phyloP scores from a whole-genome alignment of 2,888 invertebrate genomes.

The Cartodere bifasciata region DNA sequence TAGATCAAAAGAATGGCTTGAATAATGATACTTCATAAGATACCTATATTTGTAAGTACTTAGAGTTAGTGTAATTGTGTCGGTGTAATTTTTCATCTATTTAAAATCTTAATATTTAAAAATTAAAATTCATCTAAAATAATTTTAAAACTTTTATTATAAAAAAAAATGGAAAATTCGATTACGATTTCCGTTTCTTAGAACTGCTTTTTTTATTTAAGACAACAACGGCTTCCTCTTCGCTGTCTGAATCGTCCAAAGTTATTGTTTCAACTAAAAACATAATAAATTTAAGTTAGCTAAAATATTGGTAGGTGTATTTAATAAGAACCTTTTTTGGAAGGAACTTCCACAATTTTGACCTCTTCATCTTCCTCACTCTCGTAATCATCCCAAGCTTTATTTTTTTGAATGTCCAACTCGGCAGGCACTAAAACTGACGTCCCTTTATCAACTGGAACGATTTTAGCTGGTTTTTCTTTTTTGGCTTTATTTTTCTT shows the following conservation, averaged over 20 bases:
- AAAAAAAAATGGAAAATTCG: too few relatives aligned
- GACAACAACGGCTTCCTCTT: slow-evolving; percentile 31
- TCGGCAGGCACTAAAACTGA: slow-evolving; percentile 32
- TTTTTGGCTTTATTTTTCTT: slow-evolving; percentile 4
- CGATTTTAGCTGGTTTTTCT: slow-evolving; percentile 16
- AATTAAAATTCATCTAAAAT: slow-evolving; percentile 5
- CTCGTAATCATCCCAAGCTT: slow-evolving; percentile 21
- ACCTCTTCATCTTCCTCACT: slow-evolving; percentile 26
- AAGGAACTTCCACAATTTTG: slow-evolving; percentile 10
- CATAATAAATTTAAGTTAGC: too few relatives aligned
- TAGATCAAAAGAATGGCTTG: slow-evolving; percentile 71
- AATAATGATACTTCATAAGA: slow-evolving; percentile 47
- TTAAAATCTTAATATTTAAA: slow-evolving; percentile 6
- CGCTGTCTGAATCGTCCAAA: slow-evolving; percentile 25
- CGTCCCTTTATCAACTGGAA: slow-evolving; percentile 28
- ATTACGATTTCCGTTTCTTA: too few relatives aligned
- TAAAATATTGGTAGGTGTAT: too few relatives aligned
- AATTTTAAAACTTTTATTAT: too few relatives aligned
- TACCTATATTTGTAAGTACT: slow-evolving; percentile 3
- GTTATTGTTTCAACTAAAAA: slow-evolving; percentile 22
- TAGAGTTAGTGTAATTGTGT: too few relatives aligned
- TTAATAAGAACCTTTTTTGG: slow-evolving; percentile 9
- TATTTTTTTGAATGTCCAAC: slow-evolving; percentile 17
- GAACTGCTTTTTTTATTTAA: too few relatives aligned
- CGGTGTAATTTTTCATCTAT: slow-evolving; percentile 4